Conservation (phyloP, 1,140 invertebrate genomes). For the Dreissena polymorpha region DNA sequence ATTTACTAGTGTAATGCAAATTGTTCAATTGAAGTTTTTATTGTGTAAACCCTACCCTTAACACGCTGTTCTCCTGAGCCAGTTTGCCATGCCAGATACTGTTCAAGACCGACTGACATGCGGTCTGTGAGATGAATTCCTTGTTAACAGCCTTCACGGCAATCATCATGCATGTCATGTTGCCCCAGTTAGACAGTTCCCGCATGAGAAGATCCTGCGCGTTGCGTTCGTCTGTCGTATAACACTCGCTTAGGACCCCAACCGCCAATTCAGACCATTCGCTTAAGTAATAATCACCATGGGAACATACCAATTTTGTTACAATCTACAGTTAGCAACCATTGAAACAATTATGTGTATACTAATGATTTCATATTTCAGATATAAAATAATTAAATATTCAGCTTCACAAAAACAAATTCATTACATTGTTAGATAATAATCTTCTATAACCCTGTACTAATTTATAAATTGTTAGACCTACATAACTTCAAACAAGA, state of each 20-base stretch:
- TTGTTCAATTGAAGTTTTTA: no score
- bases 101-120: constrained; percentile 77
- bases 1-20: no score
- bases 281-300: constrained; percentile 48
- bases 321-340: no score
- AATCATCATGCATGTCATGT: constrained; percentile 73
- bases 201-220: constrained; percentile 73
- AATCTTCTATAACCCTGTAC: no score
- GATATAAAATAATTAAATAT: no score
- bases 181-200: constrained; percentile 74
- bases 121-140: constrained; percentile 76
- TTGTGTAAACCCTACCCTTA: constrained; percentile 56
- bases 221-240: constrained; percentile 74
- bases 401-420: no score
- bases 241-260: constrained; percentile 77
- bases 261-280: constrained; percentile 75
- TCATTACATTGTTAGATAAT: no score
- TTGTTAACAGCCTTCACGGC: constrained; percentile 78
- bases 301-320: no score
- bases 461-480: no score
- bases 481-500: no score
- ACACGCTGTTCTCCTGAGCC: constrained; percentile 64
- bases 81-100: constrained; percentile 78
- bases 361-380: no score
- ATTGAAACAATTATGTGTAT: no score